Evolutionary conservation across 2,888 invertebrate genomes (phyloP), one percentile per base, ranked within the genome.

Genomic region (Leucoma salicis): DNA sequence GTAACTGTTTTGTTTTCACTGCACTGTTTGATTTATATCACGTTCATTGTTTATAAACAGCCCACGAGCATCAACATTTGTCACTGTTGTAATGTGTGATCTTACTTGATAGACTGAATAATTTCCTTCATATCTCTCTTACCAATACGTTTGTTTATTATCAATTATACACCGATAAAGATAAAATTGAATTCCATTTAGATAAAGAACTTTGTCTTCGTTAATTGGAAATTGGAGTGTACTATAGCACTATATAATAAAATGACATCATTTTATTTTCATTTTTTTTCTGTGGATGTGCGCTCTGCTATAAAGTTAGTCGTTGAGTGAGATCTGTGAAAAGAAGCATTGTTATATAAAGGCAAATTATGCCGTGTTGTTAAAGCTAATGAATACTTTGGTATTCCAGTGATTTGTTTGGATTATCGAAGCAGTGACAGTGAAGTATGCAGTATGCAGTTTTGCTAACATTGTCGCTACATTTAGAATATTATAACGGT

Each of bases 111-210:
- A 63, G 62, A 61, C 51, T 70, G 66, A 73, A 73, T 71, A 63
- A 69, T 67, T 72, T 63, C 58, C 57, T 29, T 29, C 13, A 13
- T 11, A 29, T 29, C 13, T 29, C 12, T 73, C 74, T 73, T 75
- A 65, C 73, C 79, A 77, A 84, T 80, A 76, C 74, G 72, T 78
- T 78, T 83, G 75, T 79, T 78, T 76, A 76, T 71, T 86, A 87
- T 82, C 85, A 83, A 84, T 80, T 80, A 78, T 67, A 62, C 57
- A 62, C 61, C 66, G 78, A 80, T 82, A 82, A 66, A 64, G 80
- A 83, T 82, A 80, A 81, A 49, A 51, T 63, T 52, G 42, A 61
- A 62, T 62, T 60, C 54, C 53, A 58, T 55, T 51, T 53, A 60
- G 70, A 74, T 69, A 66, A 67, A 50, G 42, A 49, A 40, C 46